Conservation (phyloP, 1,140 invertebrate species). For the Eriosoma lanigerum region DNA sequence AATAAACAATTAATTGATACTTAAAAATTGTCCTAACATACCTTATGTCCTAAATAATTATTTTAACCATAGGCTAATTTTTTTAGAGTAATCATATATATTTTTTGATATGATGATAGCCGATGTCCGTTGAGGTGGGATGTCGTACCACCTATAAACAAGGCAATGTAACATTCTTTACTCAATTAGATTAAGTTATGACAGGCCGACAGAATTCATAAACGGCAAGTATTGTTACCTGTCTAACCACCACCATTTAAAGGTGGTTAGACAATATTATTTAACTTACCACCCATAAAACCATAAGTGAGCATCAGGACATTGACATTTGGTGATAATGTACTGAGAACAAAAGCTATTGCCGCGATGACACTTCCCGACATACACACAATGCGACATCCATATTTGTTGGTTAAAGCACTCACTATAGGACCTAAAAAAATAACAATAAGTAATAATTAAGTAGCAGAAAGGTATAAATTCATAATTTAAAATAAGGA, state of each 20-base stretch:
- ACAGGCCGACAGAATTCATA: conserved; percentile 39
- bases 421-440: conserved; percentile 86
- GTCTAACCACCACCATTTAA: not conserved
- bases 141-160: conserved; percentile 50
- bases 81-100: conserved; percentile 48
- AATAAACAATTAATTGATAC: conserved; percentile 41
- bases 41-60: conserved; percentile 45
- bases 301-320: conserved; percentile 94
- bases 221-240: conserved; percentile 40
- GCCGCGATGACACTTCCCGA: conserved; percentile 83
- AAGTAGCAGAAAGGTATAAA: too few relatives aligned
- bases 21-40: conserved; percentile 45
- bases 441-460: not conserved
- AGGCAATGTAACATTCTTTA: conserved; percentile 50
- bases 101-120: conserved; percentile 45
- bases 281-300: conserved; percentile 78
- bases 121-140: conserved; percentile 48
- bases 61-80: conserved; percentile 39
- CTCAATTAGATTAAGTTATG: conserved; percentile 45
- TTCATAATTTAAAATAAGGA: not conserved
- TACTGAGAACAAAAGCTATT: conserved; percentile 83
- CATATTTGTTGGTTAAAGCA: conserved; percentile 93
- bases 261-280: conserved; percentile 35
- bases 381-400: conserved; percentile 89
- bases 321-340: conserved; percentile 81